Evolutionary conservation across 2,888 invertebrate genomes (phyloP).

Genomic region (Acheta domesticus): DNA sequence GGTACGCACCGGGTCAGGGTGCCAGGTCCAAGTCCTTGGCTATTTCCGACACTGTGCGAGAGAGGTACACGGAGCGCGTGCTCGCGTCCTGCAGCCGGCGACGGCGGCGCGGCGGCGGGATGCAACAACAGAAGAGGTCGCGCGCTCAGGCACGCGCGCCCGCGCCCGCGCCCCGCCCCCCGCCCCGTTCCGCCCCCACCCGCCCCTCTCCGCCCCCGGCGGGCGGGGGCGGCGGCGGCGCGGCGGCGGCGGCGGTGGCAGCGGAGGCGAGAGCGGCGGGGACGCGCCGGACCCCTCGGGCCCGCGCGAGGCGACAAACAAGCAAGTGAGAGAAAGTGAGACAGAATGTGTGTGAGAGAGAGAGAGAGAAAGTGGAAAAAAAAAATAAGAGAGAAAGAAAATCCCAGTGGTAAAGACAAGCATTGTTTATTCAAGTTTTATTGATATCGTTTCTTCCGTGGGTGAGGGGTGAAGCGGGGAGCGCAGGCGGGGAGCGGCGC

Average conservation of each 20-base stretch:
- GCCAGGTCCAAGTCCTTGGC: slow-evolving; percentile 32
- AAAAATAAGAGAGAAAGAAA: background rate
- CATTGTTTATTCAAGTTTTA: slow-evolving; percentile 18
- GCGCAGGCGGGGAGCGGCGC: background rate
- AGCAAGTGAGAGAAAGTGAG: too few species aligned
- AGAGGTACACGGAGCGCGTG: slow-evolving; percentile 28
- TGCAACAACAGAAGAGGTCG: background rate
- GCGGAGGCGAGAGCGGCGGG: slow-evolving; percentile 1
- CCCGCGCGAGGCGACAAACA: background rate
- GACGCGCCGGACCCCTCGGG: background rate
- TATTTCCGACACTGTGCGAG: slow-evolving; percentile 33
- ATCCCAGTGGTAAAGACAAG: background rate
- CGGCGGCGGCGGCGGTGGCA: background rate
- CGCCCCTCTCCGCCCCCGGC: background rate
- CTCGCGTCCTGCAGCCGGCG: slow-evolving; percentile 28
- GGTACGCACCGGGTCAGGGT: slow-evolving; percentile 29
- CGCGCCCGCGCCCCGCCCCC: background rate
- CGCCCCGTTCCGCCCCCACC: background rate
- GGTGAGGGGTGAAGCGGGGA: background rate
- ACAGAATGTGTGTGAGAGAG: too few species aligned
- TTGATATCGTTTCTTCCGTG: background rate
- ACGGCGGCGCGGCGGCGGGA: background rate
- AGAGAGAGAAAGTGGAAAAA: too few species aligned
- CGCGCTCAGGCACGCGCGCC: background rate
- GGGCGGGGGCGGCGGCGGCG: slow-evolving; percentile 6